These are phyloP conservation scores for Alligator mississippiensis DNA, from an alignment of 2,113 vertebrate species.

Conservation along the genomic window DNA sequence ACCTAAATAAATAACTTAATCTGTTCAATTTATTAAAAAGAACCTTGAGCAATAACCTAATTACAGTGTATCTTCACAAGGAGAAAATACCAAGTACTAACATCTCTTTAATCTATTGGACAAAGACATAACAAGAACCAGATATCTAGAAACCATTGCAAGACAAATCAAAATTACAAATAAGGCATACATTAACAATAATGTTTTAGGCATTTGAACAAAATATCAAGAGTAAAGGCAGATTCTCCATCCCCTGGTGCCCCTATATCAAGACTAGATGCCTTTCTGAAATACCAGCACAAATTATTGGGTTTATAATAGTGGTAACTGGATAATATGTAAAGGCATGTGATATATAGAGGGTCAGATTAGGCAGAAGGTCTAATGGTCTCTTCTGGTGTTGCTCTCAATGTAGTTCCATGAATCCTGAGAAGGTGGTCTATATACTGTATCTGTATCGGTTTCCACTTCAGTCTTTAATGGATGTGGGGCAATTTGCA, in stretches of 20 bases:
- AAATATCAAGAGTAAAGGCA: not conserved
- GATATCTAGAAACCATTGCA: not conserved
- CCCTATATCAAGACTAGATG: not conserved
- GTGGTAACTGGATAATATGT: not conserved
- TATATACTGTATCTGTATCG: not conserved
- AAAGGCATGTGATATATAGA: not conserved
- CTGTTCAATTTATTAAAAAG: not conserved
- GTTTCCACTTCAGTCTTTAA: not conserved
- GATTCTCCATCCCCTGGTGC: not conserved
- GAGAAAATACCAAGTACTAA: not conserved
- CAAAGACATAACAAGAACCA: not conserved
- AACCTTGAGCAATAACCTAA: not conserved
- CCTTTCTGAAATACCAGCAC: not conserved
- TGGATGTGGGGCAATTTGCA: not conserved
- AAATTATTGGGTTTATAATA: too few species aligned
- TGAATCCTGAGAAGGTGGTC: not conserved
- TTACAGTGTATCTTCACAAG: fast-evolving
- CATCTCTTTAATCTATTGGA: not conserved
- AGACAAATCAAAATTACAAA: not conserved
- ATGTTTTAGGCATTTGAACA: not conserved
- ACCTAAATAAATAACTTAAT: not conserved
- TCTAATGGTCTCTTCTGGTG: not conserved
- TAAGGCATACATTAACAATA: not conserved
- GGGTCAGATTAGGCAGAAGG: not conserved
- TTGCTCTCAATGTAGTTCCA: not conserved